These are phyloP conservation scores for Brotula barbata DNA, from an alignment of 2,797 vertebrate genomes.

Conservation along the genomic window DNA sequence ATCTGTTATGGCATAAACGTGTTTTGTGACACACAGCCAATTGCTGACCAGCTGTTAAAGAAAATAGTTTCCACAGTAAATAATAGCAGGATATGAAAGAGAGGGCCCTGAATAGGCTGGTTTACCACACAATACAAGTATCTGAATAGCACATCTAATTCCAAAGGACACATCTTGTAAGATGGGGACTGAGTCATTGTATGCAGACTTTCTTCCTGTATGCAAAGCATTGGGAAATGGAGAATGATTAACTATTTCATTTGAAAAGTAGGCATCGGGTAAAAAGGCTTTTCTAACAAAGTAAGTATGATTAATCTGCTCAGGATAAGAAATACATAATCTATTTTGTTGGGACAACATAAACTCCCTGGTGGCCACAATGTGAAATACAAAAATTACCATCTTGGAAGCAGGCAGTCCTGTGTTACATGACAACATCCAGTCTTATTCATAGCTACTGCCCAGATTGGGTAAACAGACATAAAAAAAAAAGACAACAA, in stretches of 20 bases:
- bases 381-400: too few relatives aligned
- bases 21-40: conserved; percentile 11
- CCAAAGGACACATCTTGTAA: neutral
- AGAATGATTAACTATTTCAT: neutral
- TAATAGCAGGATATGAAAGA: too few relatives aligned
- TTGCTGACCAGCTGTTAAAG: conserved; percentile 1
- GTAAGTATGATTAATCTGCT: neutral
- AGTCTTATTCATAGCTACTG: too few relatives aligned
- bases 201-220: conserved; percentile 4
- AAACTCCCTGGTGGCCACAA: too few relatives aligned
- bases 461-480: too few relatives aligned
- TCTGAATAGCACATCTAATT: conserved; percentile 17
- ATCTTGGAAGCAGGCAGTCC: too few relatives aligned
- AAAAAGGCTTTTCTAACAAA: conserved; percentile 3
- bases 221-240: neutral
- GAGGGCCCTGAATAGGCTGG: too few relatives aligned
- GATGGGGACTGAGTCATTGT: conserved; percentile 16
- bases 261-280: neutral
- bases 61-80: conserved; percentile 4
- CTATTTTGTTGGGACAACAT: too few relatives aligned
- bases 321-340: too few relatives aligned
- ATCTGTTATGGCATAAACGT: conserved; percentile 11
- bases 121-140: conserved; percentile 15
- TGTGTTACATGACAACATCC: too few relatives aligned
- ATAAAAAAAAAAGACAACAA: too few relatives aligned